Evolutionary conservation across 64 coral and sea anemone species (phyloP), one percentile per base, ranked within the genome.

Genomic region (Porites lutea): DNA sequence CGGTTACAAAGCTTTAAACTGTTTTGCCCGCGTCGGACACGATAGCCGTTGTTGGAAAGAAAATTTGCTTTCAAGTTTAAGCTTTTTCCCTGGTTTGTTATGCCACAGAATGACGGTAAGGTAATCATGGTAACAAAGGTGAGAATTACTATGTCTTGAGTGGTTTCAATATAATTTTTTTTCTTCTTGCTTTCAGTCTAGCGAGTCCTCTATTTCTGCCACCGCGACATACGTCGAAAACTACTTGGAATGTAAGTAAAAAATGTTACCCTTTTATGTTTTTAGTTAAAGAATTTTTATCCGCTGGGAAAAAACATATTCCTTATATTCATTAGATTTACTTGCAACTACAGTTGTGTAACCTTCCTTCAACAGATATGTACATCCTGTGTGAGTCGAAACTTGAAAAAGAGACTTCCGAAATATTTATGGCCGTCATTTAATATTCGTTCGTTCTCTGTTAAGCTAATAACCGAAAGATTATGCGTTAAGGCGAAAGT

Each of bases 201-300:
- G 21, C 19, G 86, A 88, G 52, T 88, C 86, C 22, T 51, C 86
- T 2, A 59, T 88, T 53, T 88, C 86, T 60, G 72, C 86, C 45
- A 59, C 86, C 18, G 72, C 69, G 37, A 75, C 52, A 16, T 88
- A 88, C 21, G 86, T 88, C 18, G 86, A 88, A 13, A 88, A 73
- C 69, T 88, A 88, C 13, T 47, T 88, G 71, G 86, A 88, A 23
- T 88, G 86, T 88, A 43, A 88, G 86, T 88, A 13, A n/a, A 6
- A 43, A 52, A 43, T 55, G 27, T 59, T 61, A 52, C 71, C 16
- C 54, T 57, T 13, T 20, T 27, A 72, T 58, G 13, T 6, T 13
- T 81, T 58, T 1, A 37, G 0, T 37, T 37, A 37, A 37, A 37
- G 27, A 37, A 37, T 37, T 37, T 37, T 37, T 37, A 37, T 37